Conservation (phyloP, 2,888 invertebrate genomes). For the Heteromurus nitidus region DNA sequence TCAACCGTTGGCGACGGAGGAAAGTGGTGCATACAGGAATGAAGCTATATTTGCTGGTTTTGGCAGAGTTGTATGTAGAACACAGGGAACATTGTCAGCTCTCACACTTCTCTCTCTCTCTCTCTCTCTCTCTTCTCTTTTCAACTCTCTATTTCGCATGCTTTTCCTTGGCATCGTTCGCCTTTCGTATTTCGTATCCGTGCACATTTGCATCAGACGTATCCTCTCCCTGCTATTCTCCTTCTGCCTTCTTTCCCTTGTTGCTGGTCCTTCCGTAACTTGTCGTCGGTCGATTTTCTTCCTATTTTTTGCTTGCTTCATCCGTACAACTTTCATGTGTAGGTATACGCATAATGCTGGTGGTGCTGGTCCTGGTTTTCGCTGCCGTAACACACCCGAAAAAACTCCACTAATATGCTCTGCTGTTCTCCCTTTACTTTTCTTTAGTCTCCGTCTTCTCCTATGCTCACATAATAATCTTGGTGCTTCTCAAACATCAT, state of each 20-base stretch:
- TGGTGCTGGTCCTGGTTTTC: neutral
- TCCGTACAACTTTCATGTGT: neutral
- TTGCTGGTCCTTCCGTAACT: constrained; percentile 52
- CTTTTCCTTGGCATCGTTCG: constrained; percentile 37
- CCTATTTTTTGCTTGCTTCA: constrained; percentile 25
- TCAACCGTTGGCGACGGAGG: constrained; percentile 16
- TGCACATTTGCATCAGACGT: neutral
- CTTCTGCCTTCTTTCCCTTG: constrained; percentile 14
- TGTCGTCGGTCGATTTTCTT: constrained; percentile 59
- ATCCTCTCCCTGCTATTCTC: constrained; percentile 17
- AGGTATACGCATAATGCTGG: constrained; percentile 12
- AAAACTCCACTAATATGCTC: neutral
- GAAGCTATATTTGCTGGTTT: constrained; percentile 6
- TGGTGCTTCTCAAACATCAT: constrained; percentile 34
- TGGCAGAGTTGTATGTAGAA: constrained; percentile 17
- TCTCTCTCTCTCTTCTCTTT: constrained; percentile 23
- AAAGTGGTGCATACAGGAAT: constrained; percentile 21
- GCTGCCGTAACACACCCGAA: constrained; percentile 6
- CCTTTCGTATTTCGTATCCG: constrained; percentile 14
- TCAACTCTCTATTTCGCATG: constrained; percentile 17
- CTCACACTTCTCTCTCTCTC: constrained; percentile 28
- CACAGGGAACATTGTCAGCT: constrained; percentile 19
- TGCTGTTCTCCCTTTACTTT: constrained; percentile 11
- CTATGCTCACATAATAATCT: constrained; percentile 21
- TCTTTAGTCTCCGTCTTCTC: neutral